These are phyloP conservation scores for Paragorgia papillata DNA, from an alignment of 92 coral and sea anemone genomes.

Conservation along the genomic window DNA sequence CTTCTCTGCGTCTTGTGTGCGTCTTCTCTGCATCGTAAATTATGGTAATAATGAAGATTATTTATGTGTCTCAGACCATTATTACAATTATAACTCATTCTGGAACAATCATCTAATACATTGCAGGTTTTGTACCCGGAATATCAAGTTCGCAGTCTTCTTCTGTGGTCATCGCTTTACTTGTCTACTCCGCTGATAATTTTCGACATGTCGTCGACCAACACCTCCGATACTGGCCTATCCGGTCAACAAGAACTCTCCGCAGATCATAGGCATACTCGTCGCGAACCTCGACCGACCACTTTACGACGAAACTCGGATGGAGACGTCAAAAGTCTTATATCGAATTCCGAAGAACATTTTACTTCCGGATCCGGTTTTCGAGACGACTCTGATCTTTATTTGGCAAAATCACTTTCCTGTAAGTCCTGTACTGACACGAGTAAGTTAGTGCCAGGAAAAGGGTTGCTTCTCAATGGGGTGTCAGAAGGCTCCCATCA, in stretches of 20 bases:
- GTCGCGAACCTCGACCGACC: slow-evolving; percentile 26
- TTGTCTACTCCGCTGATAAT: slow-evolving; percentile 64
- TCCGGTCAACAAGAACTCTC: slow-evolving; percentile 7
- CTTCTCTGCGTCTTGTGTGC: too few relatives aligned
- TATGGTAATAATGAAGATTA: too few relatives aligned
- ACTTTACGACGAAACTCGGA: slow-evolving; percentile 36
- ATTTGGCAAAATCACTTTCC: slow-evolving; percentile 19
- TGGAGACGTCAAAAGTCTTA: slow-evolving; percentile 23
- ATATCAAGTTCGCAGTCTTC: slow-evolving; percentile 83
- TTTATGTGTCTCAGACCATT: too few relatives aligned
- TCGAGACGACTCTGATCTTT: slow-evolving; percentile 34
- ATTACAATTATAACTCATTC: neutral
- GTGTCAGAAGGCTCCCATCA: neutral
- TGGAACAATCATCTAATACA: neutral
- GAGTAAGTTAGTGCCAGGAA: neutral
- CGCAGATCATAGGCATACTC: neutral
- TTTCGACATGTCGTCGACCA: slow-evolving; percentile 42
- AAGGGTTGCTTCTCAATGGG: neutral
- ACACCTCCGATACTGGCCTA: neutral
- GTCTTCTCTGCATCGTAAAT: too few relatives aligned
- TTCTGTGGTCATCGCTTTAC: slow-evolving; percentile 89
- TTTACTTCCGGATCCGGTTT: neutral
- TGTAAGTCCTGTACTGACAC: slow-evolving; percentile 15
- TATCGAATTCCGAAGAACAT: neutral
- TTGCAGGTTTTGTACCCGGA: slow-evolving; percentile 83